Evolutionary conservation across 2,797 vertebrate genomes (phyloP).

Genomic region (Aythya fuligula): DNA sequence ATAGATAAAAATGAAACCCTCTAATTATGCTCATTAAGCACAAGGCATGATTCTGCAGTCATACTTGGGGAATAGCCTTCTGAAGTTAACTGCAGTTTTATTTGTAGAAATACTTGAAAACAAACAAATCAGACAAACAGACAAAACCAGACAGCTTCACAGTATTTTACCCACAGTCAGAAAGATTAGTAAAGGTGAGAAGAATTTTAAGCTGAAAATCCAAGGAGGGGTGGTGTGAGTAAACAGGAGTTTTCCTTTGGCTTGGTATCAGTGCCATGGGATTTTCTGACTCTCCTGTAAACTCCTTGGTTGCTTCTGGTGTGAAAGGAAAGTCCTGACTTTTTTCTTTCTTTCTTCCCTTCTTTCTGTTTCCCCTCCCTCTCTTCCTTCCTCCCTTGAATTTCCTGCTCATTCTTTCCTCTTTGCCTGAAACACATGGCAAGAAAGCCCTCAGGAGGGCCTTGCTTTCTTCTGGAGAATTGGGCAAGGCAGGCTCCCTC

Average conservation of each 20-base stretch:
- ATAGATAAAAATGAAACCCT: not conserved
- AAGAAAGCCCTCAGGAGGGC: not conserved
- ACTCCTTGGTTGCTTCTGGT: not conserved
- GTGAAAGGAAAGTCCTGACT: not conserved
- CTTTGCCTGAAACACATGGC: not conserved
- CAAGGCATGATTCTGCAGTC: not conserved
- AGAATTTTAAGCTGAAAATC: not conserved
- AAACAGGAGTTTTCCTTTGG: not conserved
- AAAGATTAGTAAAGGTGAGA: not conserved
- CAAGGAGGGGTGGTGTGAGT: not conserved
- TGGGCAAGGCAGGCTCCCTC: not conserved
- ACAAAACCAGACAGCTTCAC: not conserved
- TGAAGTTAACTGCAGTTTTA: not conserved
- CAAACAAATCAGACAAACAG: not conserved
- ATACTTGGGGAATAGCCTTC: not conserved
- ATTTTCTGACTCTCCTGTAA: not conserved
- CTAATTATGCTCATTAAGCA: constrained; percentile 24
- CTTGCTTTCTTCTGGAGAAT: not conserved
- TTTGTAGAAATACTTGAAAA: not conserved
- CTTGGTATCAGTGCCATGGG: not conserved
- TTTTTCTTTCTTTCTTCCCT: not conserved
- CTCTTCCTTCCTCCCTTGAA: too few species aligned
- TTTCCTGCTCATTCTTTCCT: not conserved
- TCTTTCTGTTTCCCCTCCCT: not conserved
- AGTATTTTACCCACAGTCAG: not conserved